These are phyloP conservation scores for Cecropterus lyciades DNA, from an alignment of 1,140 invertebrate species.

Conservation along the genomic window DNA sequence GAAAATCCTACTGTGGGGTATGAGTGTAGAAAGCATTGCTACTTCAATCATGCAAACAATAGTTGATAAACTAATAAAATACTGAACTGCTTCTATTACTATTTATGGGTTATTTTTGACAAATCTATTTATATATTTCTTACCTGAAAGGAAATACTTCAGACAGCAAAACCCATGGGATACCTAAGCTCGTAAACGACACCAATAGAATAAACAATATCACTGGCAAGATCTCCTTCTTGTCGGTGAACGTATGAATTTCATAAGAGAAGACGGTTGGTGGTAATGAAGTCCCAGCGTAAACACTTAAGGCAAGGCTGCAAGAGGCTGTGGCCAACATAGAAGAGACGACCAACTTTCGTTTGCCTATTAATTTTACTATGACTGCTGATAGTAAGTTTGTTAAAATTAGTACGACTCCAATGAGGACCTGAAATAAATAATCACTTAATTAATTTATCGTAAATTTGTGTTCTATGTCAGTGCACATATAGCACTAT, in stretches of 20 bases:
- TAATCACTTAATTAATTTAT: not conserved
- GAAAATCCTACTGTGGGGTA: no score
- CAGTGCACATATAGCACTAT: no score
- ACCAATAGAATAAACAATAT: conserved; percentile 66
- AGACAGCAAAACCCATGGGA: conserved; percentile 74
- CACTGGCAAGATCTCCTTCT: conserved; percentile 56
- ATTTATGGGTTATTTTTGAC: no score
- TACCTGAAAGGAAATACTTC: conserved; percentile 79
- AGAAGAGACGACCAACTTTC: conserved; percentile 63
- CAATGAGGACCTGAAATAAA: conserved; percentile 63
- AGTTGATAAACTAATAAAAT: no score
- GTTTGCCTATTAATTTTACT: conserved; percentile 66
- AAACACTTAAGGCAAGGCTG: conserved; percentile 61
- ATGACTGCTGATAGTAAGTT: conserved; percentile 61
- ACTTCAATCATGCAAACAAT: no score
- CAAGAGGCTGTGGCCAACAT: conserved; percentile 58
- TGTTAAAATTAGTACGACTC: conserved; percentile 62
- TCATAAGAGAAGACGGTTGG: conserved; percentile 68
- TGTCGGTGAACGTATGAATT: conserved; percentile 57
- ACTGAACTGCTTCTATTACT: no score
- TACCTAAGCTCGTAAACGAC: conserved; percentile 64
- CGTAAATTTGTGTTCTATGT: no score
- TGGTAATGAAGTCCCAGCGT: conserved; percentile 50
- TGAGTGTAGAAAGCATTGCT: no score
- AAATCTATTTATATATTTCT: not conserved